Conservation (phyloP, 2,797 vertebrate species). For the Chromobotia macracanthus region DNA sequence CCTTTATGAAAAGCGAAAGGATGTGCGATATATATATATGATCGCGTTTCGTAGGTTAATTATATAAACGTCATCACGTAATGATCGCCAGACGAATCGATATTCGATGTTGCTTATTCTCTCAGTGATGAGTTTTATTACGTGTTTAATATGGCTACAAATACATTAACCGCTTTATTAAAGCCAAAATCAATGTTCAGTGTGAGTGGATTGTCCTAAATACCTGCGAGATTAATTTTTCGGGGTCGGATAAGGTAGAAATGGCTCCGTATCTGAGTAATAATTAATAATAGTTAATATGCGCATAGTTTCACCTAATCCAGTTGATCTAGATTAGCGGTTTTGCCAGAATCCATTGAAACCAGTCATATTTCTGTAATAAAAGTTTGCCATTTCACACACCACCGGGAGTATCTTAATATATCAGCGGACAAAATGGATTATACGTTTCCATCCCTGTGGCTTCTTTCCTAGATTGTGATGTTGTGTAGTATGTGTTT, state of each 20-base stretch:
- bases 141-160: too few species aligned
- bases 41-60: not conserved
- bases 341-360: not conserved
- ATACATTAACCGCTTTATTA: too few species aligned
- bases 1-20: conserved; percentile 20
- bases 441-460: not conserved
- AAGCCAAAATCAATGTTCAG: too few species aligned
- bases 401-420: not conserved
- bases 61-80: not conserved
- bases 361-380: not conserved
- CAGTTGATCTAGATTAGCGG: not conserved
- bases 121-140: too few species aligned
- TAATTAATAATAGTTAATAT: not conserved
- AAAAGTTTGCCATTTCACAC: not conserved
- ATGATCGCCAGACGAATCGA: not conserved
- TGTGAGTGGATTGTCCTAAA: too few species aligned
- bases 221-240: too few species aligned
- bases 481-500: not conserved
- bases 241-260: not conserved
- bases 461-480: not conserved
- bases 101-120: too few species aligned
- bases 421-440: not conserved
- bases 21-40: not conserved
- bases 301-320: not conserved
- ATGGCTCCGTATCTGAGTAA: not conserved